Conservation (phyloP, 2,888 invertebrate genomes). For the Hydraecia micacea region DNA sequence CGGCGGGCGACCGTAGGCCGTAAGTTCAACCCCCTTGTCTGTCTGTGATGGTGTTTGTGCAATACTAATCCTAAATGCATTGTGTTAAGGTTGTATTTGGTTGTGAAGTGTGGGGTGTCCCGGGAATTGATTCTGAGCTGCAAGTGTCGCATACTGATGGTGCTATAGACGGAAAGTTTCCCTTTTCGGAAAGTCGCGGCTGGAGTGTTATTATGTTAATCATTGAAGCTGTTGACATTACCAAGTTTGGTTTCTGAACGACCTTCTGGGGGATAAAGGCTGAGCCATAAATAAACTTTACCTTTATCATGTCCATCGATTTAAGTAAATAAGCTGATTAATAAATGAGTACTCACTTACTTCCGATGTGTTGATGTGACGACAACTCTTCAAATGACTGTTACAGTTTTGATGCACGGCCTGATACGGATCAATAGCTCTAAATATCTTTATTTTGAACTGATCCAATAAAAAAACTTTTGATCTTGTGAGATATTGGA, state of each 20-base stretch:
- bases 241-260: constrained; percentile 72
- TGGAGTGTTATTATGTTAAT: constrained; percentile 68
- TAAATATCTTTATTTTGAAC: neutral
- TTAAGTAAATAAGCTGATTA: constrained; percentile 53
- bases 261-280: constrained; percentile 72
- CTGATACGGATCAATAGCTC: constrained; percentile 2
- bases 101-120: constrained; percentile 61
- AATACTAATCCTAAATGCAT: constrained; percentile 70
- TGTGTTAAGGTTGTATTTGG: constrained; percentile 63
- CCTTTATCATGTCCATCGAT: constrained; percentile 64
- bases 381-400: neutral
- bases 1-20: constrained; percentile 81
- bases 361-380: constrained; percentile 3
- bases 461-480: neutral
- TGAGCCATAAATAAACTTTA: constrained; percentile 67
- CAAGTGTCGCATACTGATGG: constrained; percentile 75
- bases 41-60: constrained; percentile 67
- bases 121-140: constrained; percentile 71
- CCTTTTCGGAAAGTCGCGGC: constrained; percentile 70
- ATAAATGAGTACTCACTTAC: constrained; percentile 32
- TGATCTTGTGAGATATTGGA: neutral
- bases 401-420: constrained; percentile 10
- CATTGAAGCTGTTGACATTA: constrained; percentile 73
- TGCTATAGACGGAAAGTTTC: constrained; percentile 71
- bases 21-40: constrained; percentile 80